These are phyloP conservation scores for Macrotus californicus DNA, from an alignment of 2,113 vertebrate species.

Conservation along the genomic window DNA sequence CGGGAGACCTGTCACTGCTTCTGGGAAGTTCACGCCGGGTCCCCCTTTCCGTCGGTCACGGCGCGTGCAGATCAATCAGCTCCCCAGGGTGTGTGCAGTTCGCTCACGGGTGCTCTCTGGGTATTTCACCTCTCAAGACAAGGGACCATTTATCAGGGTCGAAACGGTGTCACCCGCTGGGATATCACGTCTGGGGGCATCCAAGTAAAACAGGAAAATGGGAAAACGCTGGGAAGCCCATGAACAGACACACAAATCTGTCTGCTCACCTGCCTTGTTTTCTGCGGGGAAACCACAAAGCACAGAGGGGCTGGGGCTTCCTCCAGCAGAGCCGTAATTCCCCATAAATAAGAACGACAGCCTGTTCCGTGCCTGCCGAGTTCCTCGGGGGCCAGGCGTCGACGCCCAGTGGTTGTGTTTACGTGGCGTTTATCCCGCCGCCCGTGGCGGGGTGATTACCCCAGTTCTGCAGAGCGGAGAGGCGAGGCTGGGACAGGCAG, in stretches of 20 bases:
- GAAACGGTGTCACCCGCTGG: not conserved
- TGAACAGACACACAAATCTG: too few relatives aligned
- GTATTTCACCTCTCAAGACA: not conserved
- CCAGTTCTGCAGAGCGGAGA: rapidly evolving
- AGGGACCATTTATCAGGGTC: rapidly evolving
- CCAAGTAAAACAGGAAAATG: too few relatives aligned
- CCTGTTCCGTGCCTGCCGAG: too few relatives aligned
- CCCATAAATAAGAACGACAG: not conserved
- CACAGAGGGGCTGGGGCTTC: rapidly evolving
- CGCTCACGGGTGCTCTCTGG: not conserved
- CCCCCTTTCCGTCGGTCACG: too few relatives aligned
- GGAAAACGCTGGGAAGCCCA: rapidly evolving
- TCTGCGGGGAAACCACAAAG: too few relatives aligned
- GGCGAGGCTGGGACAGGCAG: rapidly evolving
- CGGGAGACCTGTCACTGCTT: rapidly evolving
- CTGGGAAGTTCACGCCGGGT: not conserved
- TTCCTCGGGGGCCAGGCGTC: too few relatives aligned
- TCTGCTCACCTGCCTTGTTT: not conserved
- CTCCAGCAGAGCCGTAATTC: too few relatives aligned
- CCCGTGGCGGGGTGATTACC: not conserved
- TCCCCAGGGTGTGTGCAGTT: too few relatives aligned
- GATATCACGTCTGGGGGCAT: too few relatives aligned
- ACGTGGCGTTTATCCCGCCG: rapidly evolving
- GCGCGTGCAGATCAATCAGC: too few relatives aligned
- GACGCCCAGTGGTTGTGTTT: too few relatives aligned